These are phyloP conservation scores for Ochlodes sylvanus DNA, from an alignment of 2,888 invertebrate species.

Conservation along the genomic window DNA sequence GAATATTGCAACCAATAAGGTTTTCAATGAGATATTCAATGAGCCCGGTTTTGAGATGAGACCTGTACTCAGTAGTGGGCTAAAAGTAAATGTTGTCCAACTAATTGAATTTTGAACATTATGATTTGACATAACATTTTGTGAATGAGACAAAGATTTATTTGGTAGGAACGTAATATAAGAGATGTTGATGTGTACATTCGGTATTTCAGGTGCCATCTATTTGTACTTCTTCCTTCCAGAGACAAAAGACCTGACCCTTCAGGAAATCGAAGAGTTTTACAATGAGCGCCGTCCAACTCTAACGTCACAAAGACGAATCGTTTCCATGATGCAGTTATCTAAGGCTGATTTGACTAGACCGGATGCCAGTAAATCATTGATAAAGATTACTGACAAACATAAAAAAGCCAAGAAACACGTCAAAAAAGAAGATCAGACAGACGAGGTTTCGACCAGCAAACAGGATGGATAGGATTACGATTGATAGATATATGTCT, in stretches of 20 bases:
- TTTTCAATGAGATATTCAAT: too few relatives aligned
- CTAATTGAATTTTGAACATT: too few relatives aligned
- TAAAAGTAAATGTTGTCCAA: too few relatives aligned
- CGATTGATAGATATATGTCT: neutral
- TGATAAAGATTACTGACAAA: constrained; percentile 21
- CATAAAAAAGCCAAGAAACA: constrained; percentile 13
- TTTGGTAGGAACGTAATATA: too few relatives aligned
- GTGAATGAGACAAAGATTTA: too few relatives aligned
- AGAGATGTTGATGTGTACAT: too few relatives aligned
- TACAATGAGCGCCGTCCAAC: constrained; percentile 81
- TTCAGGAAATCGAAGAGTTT: constrained; percentile 88
- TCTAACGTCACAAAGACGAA: constrained; percentile 47
- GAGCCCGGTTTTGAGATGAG: too few relatives aligned
- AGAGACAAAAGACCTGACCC: constrained; percentile 86
- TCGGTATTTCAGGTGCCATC: constrained; percentile 63
- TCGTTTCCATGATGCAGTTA: constrained; percentile 5
- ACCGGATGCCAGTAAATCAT: neutral
- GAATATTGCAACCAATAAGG: too few relatives aligned
- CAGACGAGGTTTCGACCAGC: neutral
- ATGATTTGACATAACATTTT: too few relatives aligned
- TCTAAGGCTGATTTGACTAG: neutral
- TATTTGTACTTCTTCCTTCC: constrained; percentile 85
- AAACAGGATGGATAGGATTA: neutral
- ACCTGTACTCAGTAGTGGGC: too few relatives aligned
- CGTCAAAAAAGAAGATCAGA: neutral